Conservation (phyloP, 2,888 invertebrate species). For the Lasioglossum leucozonium region DNA sequence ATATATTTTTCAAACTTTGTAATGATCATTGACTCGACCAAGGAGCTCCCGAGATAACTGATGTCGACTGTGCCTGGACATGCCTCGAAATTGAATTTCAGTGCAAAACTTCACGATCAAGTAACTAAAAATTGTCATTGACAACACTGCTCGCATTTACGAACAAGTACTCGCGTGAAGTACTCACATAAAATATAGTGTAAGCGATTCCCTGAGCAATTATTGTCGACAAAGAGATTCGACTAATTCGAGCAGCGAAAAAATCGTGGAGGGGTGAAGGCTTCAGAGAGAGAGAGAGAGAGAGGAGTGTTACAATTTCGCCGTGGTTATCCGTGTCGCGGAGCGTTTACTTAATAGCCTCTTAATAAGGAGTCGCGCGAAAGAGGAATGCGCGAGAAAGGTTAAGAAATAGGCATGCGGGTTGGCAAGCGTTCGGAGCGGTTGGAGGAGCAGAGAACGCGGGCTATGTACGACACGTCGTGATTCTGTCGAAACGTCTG, state of each 20-base stretch:
- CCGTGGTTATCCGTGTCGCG: not conserved
- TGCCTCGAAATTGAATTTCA: no score
- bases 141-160: no score
- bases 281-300: not conserved
- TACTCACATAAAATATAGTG: no score
- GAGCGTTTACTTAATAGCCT: not conserved
- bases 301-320: not conserved
- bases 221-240: not conserved
- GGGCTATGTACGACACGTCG: constrained; percentile 10
- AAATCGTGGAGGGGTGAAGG: not conserved
- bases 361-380: constrained; percentile 7
- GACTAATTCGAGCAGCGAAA: not conserved
- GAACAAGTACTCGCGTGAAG: no score
- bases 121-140: no score
- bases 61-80: no score
- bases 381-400: not conserved
- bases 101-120: no score
- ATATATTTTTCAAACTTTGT: no score
- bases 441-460: not conserved
- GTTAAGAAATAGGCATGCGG: constrained; percentile 4
- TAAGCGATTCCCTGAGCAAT: not conserved
- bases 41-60: no score
- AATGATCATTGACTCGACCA: no score
- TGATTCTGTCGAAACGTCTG: constrained; percentile 4
- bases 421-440: not conserved